Conservation (phyloP, 2,888 invertebrate genomes). For the Cylindroiulus punctatus region DNA sequence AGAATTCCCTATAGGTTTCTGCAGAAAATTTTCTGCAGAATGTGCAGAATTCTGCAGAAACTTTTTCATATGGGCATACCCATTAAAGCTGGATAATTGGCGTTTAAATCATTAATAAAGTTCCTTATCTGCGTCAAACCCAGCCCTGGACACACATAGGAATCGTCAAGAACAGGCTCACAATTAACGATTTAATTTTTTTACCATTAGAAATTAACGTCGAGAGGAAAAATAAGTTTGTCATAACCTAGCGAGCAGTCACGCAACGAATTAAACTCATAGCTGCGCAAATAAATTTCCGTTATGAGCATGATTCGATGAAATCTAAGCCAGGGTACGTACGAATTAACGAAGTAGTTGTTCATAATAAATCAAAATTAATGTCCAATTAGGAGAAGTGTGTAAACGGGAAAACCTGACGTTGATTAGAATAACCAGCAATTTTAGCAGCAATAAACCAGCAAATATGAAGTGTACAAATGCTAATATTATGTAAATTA, state of each 20-base stretch:
- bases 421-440: background rate
- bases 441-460: no score
- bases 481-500: no score
- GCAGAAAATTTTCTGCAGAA: no score
- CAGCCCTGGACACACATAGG: background rate
- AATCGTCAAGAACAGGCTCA: background rate
- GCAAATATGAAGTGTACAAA: no score
- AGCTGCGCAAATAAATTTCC: background rate
- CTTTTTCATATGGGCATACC: no score
- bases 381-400: background rate
- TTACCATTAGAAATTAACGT: background rate
- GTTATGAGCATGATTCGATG: background rate
- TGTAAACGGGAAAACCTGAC: background rate
- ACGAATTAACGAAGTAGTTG: background rate
- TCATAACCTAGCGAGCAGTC: background rate
- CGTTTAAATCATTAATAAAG: constrained; percentile 5
- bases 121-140: constrained; percentile 24
- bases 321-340: background rate
- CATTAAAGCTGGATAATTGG: constrained; percentile 5
- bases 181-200: background rate
- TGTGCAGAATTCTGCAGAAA: no score
- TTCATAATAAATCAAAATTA: constrained; percentile 25
- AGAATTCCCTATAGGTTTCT: no score
- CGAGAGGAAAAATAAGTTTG: background rate
- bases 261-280: constrained; percentile 40